A percentile compares a stretch with the other conserved stretches of the same genome.
Conservation (phyloP, 2,888 invertebrate genomes). For the Aspidiotus destructor region DNA sequence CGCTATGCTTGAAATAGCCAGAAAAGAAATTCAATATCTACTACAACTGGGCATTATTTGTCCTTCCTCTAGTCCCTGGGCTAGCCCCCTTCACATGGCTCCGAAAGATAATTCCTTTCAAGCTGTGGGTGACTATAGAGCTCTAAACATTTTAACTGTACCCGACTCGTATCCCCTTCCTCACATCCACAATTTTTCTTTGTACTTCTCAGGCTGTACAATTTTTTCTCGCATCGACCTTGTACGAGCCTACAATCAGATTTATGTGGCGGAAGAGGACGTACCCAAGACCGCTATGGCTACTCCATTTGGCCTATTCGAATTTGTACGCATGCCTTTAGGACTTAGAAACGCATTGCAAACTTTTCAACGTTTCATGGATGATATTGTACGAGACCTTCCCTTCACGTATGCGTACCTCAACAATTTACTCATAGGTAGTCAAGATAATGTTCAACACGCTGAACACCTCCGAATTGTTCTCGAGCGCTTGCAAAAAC, state of each 20-base stretch:
- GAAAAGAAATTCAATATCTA: slow-evolving; percentile 4
- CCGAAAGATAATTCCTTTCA: slow-evolving; percentile 37
- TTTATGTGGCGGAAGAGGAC: slow-evolving; percentile 37
- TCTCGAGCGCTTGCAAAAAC: no score
- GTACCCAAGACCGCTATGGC: slow-evolving; percentile 39
- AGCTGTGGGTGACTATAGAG: slow-evolving; percentile 24
- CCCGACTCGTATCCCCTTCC: slow-evolving; percentile 10
- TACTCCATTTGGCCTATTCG: slow-evolving; percentile 38
- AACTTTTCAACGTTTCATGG: slow-evolving; percentile 38
- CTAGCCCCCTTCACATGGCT: slow-evolving; percentile 30
- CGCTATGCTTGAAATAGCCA: background rate
- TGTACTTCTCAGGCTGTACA: slow-evolving; percentile 20
- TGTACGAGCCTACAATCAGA: slow-evolving; percentile 40
- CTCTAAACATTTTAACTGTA: background rate
- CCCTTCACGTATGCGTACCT: slow-evolving; percentile 37
- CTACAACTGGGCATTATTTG: slow-evolving; percentile 1
- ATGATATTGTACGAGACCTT: slow-evolving; percentile 34
- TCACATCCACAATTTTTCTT: slow-evolving; percentile 24
- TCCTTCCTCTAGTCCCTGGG: slow-evolving; percentile 2
- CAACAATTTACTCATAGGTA: slow-evolving; percentile 37
- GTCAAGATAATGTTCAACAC: no score
- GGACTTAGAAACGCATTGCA: no score
- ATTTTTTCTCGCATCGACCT: slow-evolving; percentile 37
- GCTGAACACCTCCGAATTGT: no score
- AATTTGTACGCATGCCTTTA: slow-evolving; percentile 38